Evolutionary conservation across 2,113 vertebrate species (phyloP).

Genomic region (Lepidothrix coronata): DNA sequence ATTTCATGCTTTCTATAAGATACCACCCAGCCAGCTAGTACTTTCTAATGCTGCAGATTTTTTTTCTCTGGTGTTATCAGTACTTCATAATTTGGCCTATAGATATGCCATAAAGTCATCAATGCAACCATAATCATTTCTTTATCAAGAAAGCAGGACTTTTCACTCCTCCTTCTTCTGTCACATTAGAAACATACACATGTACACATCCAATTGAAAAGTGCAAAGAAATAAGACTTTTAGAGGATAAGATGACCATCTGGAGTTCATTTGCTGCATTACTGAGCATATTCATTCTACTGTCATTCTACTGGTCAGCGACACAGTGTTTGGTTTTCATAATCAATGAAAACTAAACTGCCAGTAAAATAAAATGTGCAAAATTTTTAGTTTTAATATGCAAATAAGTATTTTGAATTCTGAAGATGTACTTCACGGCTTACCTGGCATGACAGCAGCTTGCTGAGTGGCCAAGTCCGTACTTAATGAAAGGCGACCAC

Average conservation of each 20-base stretch:
- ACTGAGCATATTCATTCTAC: background rate
- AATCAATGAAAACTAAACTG: background rate
- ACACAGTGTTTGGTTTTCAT: background rate
- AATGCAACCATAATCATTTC: background rate
- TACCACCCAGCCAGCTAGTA: background rate
- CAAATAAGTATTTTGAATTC: background rate
- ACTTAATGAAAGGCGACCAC: constrained; percentile 86
- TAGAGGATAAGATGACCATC: background rate
- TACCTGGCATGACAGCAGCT: constrained; percentile 81
- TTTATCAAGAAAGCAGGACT: background rate
- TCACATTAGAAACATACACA: background rate
- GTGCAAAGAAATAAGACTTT: background rate
- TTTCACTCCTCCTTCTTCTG: background rate
- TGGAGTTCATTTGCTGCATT: background rate
- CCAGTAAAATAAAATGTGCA: background rate
- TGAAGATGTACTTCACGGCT: background rate
- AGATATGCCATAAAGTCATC: background rate
- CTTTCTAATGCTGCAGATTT: background rate
- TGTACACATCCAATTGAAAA: background rate
- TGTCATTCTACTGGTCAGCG: constrained; percentile 8
- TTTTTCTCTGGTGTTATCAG: background rate
- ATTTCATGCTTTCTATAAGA: background rate
- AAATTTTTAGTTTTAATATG: background rate
- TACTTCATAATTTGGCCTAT: background rate
- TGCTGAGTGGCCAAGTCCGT: constrained; percentile 74